Evolutionary conservation across 2,888 invertebrate genomes (phyloP).

Genomic region (Cerastis leucographa): DNA sequence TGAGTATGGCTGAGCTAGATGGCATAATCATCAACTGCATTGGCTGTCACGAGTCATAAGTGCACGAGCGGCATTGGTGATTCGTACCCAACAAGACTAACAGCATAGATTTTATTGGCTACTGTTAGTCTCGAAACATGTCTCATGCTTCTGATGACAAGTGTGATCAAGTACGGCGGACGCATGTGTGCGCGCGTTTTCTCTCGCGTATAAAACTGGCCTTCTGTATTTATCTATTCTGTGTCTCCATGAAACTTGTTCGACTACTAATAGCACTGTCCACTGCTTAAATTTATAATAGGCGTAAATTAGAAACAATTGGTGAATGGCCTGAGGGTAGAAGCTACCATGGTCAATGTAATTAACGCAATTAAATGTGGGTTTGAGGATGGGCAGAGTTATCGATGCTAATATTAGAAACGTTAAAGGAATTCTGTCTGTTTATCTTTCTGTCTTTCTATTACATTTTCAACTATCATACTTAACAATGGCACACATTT

Average conservation of each 20-base stretch:
- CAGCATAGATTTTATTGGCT: background rate
- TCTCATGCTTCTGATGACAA: background rate
- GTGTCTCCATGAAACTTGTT: constrained; percentile 17
- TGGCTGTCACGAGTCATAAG: background rate
- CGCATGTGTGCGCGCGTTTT: background rate
- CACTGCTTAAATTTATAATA: constrained; percentile 53
- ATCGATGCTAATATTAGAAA: background rate
- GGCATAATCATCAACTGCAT: background rate
- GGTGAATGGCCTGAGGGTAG: constrained; percentile 33
- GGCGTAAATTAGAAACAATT: constrained; percentile 44
- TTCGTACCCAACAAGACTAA: background rate
- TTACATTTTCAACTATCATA: background rate
- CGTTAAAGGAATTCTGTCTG: background rate
- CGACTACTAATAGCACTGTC: constrained; percentile 48
- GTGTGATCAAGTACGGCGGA: background rate
- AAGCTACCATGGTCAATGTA: constrained; percentile 16
- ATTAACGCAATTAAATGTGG: constrained; percentile 26
- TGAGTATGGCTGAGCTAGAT: too few species aligned
- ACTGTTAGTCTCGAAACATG: background rate
- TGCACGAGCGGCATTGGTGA: background rate
- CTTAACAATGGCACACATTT: background rate
- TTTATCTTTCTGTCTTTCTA: background rate
- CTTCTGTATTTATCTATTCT: background rate
- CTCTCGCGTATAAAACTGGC: background rate
- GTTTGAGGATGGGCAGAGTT: background rate